Evolutionary conservation across 2,797 vertebrate genomes (phyloP), one percentile per base, ranked within the genome.

Genomic region (Eulemur mongoz): DNA sequence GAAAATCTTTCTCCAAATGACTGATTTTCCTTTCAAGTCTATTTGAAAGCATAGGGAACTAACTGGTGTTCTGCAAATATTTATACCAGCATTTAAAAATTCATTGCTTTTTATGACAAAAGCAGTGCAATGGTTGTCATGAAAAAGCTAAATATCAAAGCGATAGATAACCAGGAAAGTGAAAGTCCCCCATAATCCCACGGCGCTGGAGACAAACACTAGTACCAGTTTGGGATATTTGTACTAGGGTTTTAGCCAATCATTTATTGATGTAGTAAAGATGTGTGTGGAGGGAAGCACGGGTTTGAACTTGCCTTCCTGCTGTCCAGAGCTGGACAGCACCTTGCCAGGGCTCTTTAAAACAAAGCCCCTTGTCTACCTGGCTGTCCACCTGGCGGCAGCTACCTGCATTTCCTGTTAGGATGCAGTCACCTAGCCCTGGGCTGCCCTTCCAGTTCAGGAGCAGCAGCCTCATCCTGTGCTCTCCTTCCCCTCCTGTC

Each of bases 121-220:
- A 76, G 14, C n/a, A 57, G 23, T 40, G 54, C 7, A 23, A 23
- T 69, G 32, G n/a, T 79, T 82, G 50, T 82, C 89, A 81, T 1
- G 40, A 59, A 69, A 89, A 96, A 69, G 43, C 63, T 67, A 96
- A 97, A 52, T 89, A 65, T n/a, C 83, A 81, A 81, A 87, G 94
- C 93, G 76, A 69, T 11, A 10, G 65, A 90, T 27, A 84, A 43
- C 43, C 67, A 6, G 61, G 78, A 87, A 67, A 84, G 69, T 17
- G 27, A 73, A 87, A 72, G 43, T 13, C 5, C 40, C 9, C 59
- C 2, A 0, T 48, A 48, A 85, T 65, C 78, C 67, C 52, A 20
- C 57, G 1, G 9, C 11, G 30, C 70, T 92, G 59, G 70, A 76
- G 63, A 81, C 22, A 84, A 89, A 78, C 70, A 73, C 23, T 3